Percentiles rank a stretch among this genome's conserved stretches.
These are phyloP conservation scores for Drosophila mercatorum DNA, from an alignment of 2,888 invertebrate genomes.

Conservation along the genomic window DNA sequence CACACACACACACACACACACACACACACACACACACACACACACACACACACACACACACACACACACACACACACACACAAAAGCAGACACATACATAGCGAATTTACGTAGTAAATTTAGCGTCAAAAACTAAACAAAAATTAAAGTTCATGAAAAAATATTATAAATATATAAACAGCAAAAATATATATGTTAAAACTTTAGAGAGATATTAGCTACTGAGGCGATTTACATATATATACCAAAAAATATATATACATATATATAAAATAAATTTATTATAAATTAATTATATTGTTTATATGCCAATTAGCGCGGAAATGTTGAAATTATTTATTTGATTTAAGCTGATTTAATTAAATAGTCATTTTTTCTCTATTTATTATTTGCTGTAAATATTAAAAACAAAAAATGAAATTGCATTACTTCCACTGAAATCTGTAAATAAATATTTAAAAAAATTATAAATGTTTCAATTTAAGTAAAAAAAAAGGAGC, in stretches of 20 bases:
- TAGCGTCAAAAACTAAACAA: conserved; percentile 29
- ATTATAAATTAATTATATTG: conserved; percentile 6
- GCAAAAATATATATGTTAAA: conserved; percentile 42
- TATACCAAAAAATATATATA: background rate
- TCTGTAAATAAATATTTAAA: conserved; percentile 16
- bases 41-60: conserved; percentile 30
- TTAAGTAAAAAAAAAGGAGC: conserved; percentile 8
- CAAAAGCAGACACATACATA: conserved; percentile 32
- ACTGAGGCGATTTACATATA: conserved; percentile 36
- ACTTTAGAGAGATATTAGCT: conserved; percentile 58
- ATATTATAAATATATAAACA: conserved; percentile 7
- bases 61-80: conserved; percentile 19
- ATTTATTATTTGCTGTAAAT: conserved; percentile 31
- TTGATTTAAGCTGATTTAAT: background rate
- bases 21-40: conserved; percentile 19
- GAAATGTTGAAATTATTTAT: conserved; percentile 20
- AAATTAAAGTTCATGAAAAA: conserved; percentile 11
- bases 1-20: conserved; percentile 23
- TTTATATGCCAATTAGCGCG: conserved; percentile 25
- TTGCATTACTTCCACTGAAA: conserved; percentile 9
- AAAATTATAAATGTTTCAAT: conserved; percentile 2
- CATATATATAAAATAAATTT: background rate
- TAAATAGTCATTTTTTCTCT: background rate
- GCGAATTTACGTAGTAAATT: conserved; percentile 80
- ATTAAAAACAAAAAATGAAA: background rate